Evolutionary conservation across 2,113 vertebrate genomes (phyloP).

Genomic region (Morone chrysops): DNA sequence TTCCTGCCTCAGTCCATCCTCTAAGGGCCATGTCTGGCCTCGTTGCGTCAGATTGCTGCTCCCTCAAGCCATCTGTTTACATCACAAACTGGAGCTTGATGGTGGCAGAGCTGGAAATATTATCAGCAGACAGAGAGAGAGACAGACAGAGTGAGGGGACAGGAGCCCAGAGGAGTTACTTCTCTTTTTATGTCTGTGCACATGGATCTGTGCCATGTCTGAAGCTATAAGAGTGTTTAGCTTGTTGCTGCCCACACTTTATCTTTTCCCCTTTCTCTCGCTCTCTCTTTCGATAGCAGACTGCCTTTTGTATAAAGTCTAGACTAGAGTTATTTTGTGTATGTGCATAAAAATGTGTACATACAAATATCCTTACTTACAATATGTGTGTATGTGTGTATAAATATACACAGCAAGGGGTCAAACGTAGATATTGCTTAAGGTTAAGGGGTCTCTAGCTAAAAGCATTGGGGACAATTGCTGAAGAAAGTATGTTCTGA

Average conservation of each 20-base stretch:
- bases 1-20: slow-evolving; percentile 37
- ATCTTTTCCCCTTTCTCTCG: not conserved
- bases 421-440: not conserved
- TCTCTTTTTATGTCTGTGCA: slow-evolving; percentile 21
- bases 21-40: slow-evolving; percentile 58
- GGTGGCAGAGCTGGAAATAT: slow-evolving; percentile 34
- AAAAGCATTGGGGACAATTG: not conserved
- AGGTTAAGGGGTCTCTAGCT: not conserved
- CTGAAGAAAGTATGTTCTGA: not conserved
- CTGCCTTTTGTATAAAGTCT: not conserved
- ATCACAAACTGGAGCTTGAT: slow-evolving; percentile 43
- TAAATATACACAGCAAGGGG: no score
- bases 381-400: no score
- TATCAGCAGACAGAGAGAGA: slow-evolving; percentile 13
- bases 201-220: slow-evolving; percentile 22
- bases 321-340: not conserved
- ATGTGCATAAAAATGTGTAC: not conserved
- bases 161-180: slow-evolving; percentile 23
- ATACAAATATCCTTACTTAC: not conserved
- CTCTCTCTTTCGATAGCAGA: not conserved
- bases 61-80: slow-evolving; percentile 46
- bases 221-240: not conserved
- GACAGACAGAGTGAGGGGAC: not conserved
- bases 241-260: slow-evolving; percentile 4
- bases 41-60: slow-evolving; percentile 61